phyloP scores from a whole-genome alignment of 2,113 vertebrate species.

The Bucco capensis region DNA sequence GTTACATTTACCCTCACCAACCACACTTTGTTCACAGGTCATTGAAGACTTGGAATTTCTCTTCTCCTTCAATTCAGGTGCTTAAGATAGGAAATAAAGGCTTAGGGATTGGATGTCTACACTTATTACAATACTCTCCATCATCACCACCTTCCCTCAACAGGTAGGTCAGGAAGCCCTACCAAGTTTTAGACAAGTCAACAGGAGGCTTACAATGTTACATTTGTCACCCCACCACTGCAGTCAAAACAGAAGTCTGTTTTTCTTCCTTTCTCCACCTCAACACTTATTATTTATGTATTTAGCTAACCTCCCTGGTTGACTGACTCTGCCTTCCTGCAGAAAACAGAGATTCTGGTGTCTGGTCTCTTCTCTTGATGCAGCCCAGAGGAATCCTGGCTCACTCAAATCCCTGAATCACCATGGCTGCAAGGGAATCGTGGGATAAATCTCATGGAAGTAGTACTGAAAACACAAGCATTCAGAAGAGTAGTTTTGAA shows the following conservation, averaged over 20 bases:
- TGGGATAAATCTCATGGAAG: background rate
- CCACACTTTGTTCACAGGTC: background rate
- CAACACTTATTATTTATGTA: background rate
- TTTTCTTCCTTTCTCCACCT: background rate
- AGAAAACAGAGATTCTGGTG: background rate
- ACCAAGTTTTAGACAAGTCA: background rate
- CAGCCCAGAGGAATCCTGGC: background rate
- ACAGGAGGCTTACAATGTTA: background rate
- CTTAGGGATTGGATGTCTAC: background rate
- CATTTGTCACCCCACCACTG: background rate
- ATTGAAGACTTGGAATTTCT: background rate
- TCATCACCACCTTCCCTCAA: background rate
- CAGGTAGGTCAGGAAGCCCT: background rate
- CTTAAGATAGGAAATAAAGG: background rate
- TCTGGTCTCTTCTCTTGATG: background rate
- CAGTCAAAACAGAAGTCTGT: background rate
- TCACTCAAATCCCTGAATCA: background rate
- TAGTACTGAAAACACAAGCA: background rate
- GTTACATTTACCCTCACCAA: accelerated
- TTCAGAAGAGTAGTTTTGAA: background rate
- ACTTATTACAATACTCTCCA: background rate
- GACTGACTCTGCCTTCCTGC: background rate
- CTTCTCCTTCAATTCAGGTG: background rate
- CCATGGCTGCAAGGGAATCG: background rate
- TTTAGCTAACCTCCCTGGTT: background rate